phyloP scores from a whole-genome alignment of 92 coral and sea anemone species.

The Paragorgia papillata region DNA sequence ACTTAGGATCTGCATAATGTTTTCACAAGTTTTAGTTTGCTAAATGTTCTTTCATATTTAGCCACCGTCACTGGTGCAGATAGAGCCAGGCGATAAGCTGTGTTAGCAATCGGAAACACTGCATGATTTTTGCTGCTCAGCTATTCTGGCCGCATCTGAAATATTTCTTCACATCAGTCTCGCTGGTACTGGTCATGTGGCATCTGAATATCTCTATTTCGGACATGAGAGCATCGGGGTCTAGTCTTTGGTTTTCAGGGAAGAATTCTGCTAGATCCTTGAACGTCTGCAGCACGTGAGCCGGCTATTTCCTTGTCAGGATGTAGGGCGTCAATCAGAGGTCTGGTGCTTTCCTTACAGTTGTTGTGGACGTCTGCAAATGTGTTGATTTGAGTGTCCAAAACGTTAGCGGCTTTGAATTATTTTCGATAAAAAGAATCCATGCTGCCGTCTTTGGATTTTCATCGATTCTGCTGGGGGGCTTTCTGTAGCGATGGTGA shows the following conservation, averaged over 20 bases:
- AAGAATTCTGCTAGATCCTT: not conserved
- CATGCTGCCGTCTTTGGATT: not conserved
- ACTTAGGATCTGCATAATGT: not conserved
- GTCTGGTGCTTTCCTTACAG: not conserved
- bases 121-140: constrained; percentile 1
- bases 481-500: constrained; percentile 16
- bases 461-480: constrained; percentile 15
- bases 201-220: constrained; percentile 2
- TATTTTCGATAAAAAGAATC: not conserved
- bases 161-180: too few relatives aligned
- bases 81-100: constrained; percentile 9
- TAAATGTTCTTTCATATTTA: constrained; percentile 2
- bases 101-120: constrained; percentile 9
- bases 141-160: not conserved
- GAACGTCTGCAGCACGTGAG: not conserved
- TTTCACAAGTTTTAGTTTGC: not conserved
- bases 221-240: constrained; percentile 13
- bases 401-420: not conserved
- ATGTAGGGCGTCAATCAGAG: constrained; percentile 1
- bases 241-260: not conserved
- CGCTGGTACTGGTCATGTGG: not conserved
- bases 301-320: not conserved
- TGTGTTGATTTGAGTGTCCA: constrained; percentile 17
- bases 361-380: not conserved
- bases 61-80: constrained; percentile 15